phyloP scores from a whole-genome alignment of 2,888 invertebrate genomes.

The Pachliopta kotzebuea region DNA sequence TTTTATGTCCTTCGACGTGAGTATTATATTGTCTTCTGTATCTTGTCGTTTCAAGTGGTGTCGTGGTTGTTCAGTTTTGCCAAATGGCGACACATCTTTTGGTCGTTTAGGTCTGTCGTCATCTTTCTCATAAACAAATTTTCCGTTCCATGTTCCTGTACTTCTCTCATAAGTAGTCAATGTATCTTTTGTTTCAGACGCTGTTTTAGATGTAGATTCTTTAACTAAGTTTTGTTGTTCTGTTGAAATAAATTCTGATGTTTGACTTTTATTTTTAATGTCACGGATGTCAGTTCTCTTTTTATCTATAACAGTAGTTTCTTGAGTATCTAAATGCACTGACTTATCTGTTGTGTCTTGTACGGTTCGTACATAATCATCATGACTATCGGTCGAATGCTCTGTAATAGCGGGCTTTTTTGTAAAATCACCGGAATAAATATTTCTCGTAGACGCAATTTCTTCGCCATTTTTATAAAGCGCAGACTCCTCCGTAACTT shows the following conservation, averaged over 20 bases:
- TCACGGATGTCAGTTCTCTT: conserved; percentile 49
- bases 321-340: conserved; percentile 47
- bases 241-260: conserved; percentile 63
- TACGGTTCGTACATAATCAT: conserved; percentile 50
- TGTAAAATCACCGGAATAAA: conserved; percentile 69
- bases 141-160: conserved; percentile 80
- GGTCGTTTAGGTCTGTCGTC: conserved; percentile 66
- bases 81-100: conserved; percentile 69
- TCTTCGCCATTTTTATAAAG: conserved; percentile 70
- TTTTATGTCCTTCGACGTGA: conserved; percentile 72
- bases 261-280: conserved; percentile 52
- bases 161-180: conserved; percentile 69
- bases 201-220: conserved; percentile 57
- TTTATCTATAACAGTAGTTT: conserved; percentile 49
- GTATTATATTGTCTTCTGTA: conserved; percentile 72
- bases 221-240: conserved; percentile 73
- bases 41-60: conserved; percentile 72
- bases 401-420: conserved; percentile 69
- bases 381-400: conserved; percentile 48
- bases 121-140: conserved; percentile 75
- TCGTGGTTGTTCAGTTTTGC: conserved; percentile 63
- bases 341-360: conserved; percentile 48
- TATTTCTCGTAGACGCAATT: conserved; percentile 67
- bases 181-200: conserved; percentile 64
- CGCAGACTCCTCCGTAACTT: conserved; percentile 65